Base-by-base conservation (phyloP, 2,888 invertebrate genomes). In the Sphaeridia pumilis region DNA sequence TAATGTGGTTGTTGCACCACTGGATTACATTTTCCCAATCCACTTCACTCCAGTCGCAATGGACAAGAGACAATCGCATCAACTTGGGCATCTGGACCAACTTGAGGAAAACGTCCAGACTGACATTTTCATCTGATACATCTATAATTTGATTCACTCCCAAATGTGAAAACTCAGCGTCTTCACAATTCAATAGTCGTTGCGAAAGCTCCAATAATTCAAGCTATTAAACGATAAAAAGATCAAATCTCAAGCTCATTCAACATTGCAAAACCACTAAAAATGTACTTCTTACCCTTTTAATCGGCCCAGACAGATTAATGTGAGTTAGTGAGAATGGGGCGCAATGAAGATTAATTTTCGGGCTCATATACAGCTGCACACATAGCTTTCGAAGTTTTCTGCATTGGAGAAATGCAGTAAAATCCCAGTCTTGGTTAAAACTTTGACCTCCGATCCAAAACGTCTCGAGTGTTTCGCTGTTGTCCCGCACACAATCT, bases 281-380 rank as follows among this genome's bases (percentile, higher is more conserved):
- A 10, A 26, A 28, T 26, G 17, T 10, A 25, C 17, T 44, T 7
- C 10, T 44, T 51, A 51, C 51, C 20, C 42, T 27, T 46, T 52
- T 52, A 3, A 52, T 42, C 1, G 52, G 46, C 4, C 52, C 52
- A 4, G 52, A 52, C 38, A 52, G 28, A 24, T 52, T 52, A 4
- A 52, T 20, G 17, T 38, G 38, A 20, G 36, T 46, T 1, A 52
- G 14, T 12, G 27, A 42, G 36, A 14, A 12, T 1, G 52, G 52
- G 2, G 46, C 20, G 5, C 17, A 10, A 1, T 21, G 14, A 7
- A 52, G 14, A 21, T 46, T 34, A 5, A 41, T 20, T 28, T 52
- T 52, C 1, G 52, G 52, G 14, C 52, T 52, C 52, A 52, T 52
- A 34, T 52, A 52, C 22, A 52, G 46, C 28, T 52, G 52, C n/a